Evolutionary conservation across 2,888 invertebrate genomes (phyloP).

Genomic region (Poecilus cupreus): DNA sequence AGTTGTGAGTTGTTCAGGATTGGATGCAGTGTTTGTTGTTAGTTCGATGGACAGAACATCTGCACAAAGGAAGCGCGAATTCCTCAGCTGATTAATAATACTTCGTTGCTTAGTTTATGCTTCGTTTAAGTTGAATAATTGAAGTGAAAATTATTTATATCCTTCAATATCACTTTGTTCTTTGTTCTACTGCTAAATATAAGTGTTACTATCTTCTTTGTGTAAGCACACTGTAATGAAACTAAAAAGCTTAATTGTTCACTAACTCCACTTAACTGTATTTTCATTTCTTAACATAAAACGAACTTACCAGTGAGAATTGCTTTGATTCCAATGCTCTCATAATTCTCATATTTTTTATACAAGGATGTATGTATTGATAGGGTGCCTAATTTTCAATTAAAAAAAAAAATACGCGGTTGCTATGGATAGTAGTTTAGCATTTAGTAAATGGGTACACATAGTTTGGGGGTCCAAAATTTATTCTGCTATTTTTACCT

Average conservation of each 20-base stretch:
- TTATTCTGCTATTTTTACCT: too few species aligned
- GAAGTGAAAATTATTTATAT: conserved; percentile 32
- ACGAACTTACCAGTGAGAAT: too few species aligned
- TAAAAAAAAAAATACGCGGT: too few species aligned
- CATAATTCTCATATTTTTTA: too few species aligned
- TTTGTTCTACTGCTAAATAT: conserved; percentile 12
- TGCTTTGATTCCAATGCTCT: too few species aligned
- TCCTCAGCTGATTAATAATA: conserved; percentile 41
- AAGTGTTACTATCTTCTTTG: conserved; percentile 17
- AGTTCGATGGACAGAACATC: conserved; percentile 12
- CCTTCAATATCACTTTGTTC: conserved; percentile 20
- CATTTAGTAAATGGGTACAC: too few species aligned
- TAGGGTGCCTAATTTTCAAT: too few species aligned
- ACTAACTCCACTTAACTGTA: neutral
- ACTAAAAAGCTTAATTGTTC: conserved; percentile 11
- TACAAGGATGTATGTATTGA: too few species aligned
- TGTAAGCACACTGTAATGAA: neutral
- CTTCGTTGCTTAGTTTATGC: conserved; percentile 20
- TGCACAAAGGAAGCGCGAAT: conserved; percentile 25
- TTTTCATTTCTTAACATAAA: too few species aligned
- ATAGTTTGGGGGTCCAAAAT: too few species aligned
- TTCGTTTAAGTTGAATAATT: conserved; percentile 41
- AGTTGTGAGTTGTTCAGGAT: conserved; percentile 4
- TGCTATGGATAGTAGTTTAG: too few species aligned
- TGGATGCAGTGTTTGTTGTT: neutral